Percentiles rank a stretch among this genome's conserved stretches.
Evolutionary conservation across 2,113 vertebrate genomes (phyloP).

Genomic region (Ondatra zibethicus): DNA sequence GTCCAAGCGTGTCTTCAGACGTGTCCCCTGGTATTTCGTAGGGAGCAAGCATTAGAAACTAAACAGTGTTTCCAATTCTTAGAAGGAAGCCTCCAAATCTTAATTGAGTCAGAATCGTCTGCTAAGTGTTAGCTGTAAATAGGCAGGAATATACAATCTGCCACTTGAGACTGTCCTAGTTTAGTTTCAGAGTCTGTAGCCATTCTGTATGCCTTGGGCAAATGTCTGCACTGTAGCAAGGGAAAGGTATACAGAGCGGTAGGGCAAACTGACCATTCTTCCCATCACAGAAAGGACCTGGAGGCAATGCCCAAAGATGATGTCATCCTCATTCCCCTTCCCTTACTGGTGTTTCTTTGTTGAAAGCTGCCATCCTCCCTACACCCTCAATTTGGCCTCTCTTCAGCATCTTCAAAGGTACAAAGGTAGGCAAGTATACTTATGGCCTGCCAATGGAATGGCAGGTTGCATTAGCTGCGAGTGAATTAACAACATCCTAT

Average conservation of each 20-base stretch:
- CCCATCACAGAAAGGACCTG: neutral
- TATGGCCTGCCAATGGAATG: neutral
- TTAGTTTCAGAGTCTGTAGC: neutral
- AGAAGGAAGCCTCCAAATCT: neutral
- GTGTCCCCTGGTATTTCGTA: neutral
- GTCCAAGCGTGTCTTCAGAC: neutral
- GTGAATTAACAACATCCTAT: constrained; percentile 59
- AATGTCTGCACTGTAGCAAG: neutral
- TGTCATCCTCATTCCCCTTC: neutral
- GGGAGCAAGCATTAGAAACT: neutral
- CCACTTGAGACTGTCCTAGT: neutral
- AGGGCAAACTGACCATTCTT: no score
- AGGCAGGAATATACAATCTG: neutral
- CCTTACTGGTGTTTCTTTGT: neutral
- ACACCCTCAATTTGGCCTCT: constrained; percentile 1
- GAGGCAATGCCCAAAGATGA: fast-evolving
- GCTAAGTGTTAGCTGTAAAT: neutral
- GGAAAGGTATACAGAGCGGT: fast-evolving
- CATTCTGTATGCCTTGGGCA: neutral
- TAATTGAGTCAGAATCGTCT: neutral
- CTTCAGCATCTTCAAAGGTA: constrained; percentile 34
- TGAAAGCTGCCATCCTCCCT: neutral
- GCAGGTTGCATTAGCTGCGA: constrained; percentile 62
- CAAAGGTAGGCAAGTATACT: neutral
- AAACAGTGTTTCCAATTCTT: neutral